Conservation (phyloP, 2,888 invertebrate species). For the Lutraria lutraria region DNA sequence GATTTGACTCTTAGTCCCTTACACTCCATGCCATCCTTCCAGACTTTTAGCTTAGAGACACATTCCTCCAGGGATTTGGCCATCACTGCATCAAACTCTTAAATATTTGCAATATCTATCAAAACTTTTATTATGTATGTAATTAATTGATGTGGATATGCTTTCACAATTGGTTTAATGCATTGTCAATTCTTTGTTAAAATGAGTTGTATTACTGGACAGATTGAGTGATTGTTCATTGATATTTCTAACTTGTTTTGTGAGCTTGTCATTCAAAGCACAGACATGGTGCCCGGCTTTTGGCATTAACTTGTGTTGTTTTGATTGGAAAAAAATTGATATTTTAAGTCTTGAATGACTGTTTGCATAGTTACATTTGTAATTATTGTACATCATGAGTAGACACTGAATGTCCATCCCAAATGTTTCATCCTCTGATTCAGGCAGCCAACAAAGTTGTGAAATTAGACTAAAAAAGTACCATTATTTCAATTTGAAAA, state of each 20-base stretch:
- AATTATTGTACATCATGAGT: no score
- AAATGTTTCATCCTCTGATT: no score
- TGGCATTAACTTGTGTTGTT: conserved; percentile 15
- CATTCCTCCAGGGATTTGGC: no score
- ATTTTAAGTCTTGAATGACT: no score
- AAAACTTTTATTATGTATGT: neutral
- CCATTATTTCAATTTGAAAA: neutral
- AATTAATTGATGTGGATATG: neutral
- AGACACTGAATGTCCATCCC: no score
- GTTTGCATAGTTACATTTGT: no score
- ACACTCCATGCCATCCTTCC: no score
- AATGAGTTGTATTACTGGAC: neutral
- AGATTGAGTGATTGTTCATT: conserved; percentile 7
- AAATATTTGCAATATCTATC: no score
- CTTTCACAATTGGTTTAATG: conserved; percentile 1
- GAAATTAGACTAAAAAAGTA: neutral
- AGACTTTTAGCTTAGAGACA: no score
- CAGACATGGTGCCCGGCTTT: conserved; percentile 9
- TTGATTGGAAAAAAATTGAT: neutral
- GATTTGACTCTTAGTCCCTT: no score
- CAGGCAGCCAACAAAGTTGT: neutral
- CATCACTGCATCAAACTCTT: no score
- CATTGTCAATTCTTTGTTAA: neutral
- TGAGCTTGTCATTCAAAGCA: conserved; percentile 9
- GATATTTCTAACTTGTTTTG: neutral